These are phyloP conservation scores for Molanna angustata DNA, from an alignment of 2,888 invertebrate species.

Conservation along the genomic window DNA sequence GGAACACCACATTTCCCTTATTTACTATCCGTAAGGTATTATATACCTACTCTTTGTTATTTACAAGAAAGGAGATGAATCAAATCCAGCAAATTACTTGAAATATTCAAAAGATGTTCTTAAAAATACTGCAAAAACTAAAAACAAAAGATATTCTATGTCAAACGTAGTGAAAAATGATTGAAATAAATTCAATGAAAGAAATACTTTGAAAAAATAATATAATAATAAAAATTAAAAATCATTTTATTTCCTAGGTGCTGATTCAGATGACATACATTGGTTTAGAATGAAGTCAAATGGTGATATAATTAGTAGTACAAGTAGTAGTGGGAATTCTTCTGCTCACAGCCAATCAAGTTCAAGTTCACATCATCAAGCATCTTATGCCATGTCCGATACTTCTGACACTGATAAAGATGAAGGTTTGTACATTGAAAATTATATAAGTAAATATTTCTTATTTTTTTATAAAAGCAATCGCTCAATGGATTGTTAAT, in stretches of 20 bases:
- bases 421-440: slow-evolving; percentile 41
- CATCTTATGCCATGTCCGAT: slow-evolving; percentile 41
- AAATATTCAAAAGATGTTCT: no score
- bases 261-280: slow-evolving; percentile 34
- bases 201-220: no score
- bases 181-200: no score
- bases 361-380: slow-evolving; percentile 32
- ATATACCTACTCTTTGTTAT: no score
- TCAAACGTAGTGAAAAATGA: no score
- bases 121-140: no score
- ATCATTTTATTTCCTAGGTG: slow-evolving; percentile 18
- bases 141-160: no score
- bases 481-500: background rate
- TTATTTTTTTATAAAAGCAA: background rate
- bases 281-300: slow-evolving; percentile 34
- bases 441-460: background rate
- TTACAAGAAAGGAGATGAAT: no score
- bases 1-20: no score
- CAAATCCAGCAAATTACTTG: no score
- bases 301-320: slow-evolving; percentile 28
- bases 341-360: slow-evolving; percentile 36
- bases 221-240: no score
- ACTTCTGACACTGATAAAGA: slow-evolving; percentile 61
- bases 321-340: slow-evolving; percentile 36
- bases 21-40: no score